These are phyloP conservation scores for Anoplopoma fimbria DNA, from an alignment of 2,113 vertebrate species.

Conservation along the genomic window DNA sequence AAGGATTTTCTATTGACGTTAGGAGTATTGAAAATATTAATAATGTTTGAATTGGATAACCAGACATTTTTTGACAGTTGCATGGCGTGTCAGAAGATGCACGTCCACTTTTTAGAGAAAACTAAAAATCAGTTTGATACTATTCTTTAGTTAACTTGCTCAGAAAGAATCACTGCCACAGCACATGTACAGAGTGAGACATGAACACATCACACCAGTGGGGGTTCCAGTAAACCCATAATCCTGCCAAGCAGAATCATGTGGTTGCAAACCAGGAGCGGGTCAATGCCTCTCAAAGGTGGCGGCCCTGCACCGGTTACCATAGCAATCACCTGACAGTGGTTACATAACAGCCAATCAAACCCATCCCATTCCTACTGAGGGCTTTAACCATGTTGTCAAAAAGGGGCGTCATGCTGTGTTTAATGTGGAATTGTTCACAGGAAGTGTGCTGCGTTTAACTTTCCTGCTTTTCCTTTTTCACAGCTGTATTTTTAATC, in stretches of 20 bases:
- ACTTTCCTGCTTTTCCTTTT: constrained; percentile 6
- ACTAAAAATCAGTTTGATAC: background rate
- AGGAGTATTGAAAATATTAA: background rate
- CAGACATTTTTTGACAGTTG: background rate
- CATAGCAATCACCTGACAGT: constrained; percentile 52
- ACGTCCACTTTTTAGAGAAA: no score
- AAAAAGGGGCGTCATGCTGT: constrained; percentile 9
- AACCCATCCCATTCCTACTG: constrained; percentile 23
- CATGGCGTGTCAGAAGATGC: background rate
- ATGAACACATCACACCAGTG: constrained; percentile 18
- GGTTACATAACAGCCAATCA: constrained; percentile 59
- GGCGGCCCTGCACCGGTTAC: constrained; percentile 48
- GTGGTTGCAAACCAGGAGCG: constrained; percentile 27
- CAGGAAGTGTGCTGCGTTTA: constrained; percentile 28
- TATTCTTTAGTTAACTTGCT: background rate
- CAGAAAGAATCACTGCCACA: background rate
- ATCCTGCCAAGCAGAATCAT: constrained; percentile 33
- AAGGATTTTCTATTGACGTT: background rate
- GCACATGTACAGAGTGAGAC: background rate
- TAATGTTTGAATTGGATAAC: background rate
- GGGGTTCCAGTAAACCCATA: constrained; percentile 38
- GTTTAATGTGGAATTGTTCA: constrained; percentile 20
- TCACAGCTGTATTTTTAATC: background rate
- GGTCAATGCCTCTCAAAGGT: constrained; percentile 51
- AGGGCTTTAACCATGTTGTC: constrained; percentile 37